Evolutionary conservation across 2,888 invertebrate genomes (phyloP), one percentile per base, ranked within the genome.

Genomic region (Napeogenes sylphis): DNA sequence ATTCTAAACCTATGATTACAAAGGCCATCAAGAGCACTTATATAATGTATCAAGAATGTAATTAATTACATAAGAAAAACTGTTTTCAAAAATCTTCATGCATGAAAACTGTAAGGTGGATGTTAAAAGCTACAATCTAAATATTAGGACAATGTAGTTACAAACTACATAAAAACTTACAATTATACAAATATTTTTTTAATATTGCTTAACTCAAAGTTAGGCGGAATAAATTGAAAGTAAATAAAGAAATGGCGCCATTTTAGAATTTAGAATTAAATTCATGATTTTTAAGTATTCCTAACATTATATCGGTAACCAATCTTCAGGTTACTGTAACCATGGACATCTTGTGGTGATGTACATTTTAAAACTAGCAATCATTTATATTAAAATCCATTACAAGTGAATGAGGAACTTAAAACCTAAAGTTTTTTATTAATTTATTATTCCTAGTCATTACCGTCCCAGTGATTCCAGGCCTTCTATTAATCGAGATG

Each of bases 131-230:
- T 51, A 47, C 10, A 51, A 10, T 30, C 10, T 8, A 30, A 30
- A 51, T 51, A 30, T 51, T 30, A 51, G 8, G 4, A 47, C 12
- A 30, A 30, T 51, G 46, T 51, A 51, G 21, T 51, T n/a, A 51
- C 51, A 8, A 42, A 12, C 51, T 30, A 51, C 51, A 51, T 30
- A n/a, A 54, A 65, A 68, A 66, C 62, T 63, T 65, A 63, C 62
- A 72, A 70, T 70, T 69, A 68, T 57, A 71, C 45, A 70, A 69
- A 72, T 72, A 69, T 47, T 68, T 69, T 73, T 73, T 73, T 71
- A 74, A 73, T 78, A 81, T 81, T 80, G 80, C 82, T 83, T 78
- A 82, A 76, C 76, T 79, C 75, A 80, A 76, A 76, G 73, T 79
- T 81, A 84, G 84, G 82, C 84, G 85, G 85, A 85, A 67, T 66